A percentile compares a stretch with the other conserved stretches of the same genome.
These are phyloP conservation scores for Cygnus atratus DNA, from an alignment of 2,113 vertebrate genomes.

Conservation along the genomic window DNA sequence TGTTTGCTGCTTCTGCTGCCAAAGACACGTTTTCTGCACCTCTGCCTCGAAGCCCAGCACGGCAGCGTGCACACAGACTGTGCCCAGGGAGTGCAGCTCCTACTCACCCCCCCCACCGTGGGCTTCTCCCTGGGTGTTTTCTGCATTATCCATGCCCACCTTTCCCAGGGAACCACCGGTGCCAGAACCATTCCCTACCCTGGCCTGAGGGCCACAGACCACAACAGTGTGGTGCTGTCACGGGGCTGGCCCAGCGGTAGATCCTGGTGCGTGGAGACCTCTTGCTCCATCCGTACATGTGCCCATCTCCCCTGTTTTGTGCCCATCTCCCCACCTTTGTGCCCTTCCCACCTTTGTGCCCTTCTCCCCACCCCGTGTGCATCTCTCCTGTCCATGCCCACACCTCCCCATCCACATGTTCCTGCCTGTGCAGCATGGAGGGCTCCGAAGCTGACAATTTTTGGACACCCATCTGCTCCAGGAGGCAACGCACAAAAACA, in stretches of 20 bases:
- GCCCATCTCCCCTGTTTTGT: no score
- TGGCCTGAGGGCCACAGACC: fast-evolving
- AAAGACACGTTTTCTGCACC: not conserved
- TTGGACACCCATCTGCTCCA: fast-evolving
- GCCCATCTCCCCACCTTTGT: no score
- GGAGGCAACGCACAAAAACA: not conserved
- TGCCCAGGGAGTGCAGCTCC: not conserved
- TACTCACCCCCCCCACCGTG: no score
- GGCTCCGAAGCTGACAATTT: not conserved
- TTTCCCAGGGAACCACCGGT: not conserved
- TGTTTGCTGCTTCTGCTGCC: not conserved
- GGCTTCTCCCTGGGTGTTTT: fast-evolving
- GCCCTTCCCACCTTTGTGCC: no score
- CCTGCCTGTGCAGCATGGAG: not conserved
- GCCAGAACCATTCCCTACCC: not conserved
- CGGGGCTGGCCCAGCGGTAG: not conserved
- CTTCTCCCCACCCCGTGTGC: not conserved
- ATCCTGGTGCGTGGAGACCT: no score
- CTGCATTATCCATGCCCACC: no score
- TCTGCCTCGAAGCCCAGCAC: no score
- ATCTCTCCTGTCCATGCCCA: no score
- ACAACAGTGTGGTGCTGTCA: no score
- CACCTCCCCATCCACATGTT: not conserved
- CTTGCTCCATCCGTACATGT: no score
- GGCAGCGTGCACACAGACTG: fast-evolving